Conservation (phyloP, 2,888 invertebrate genomes). For the Allophyes oxyacanthae region DNA sequence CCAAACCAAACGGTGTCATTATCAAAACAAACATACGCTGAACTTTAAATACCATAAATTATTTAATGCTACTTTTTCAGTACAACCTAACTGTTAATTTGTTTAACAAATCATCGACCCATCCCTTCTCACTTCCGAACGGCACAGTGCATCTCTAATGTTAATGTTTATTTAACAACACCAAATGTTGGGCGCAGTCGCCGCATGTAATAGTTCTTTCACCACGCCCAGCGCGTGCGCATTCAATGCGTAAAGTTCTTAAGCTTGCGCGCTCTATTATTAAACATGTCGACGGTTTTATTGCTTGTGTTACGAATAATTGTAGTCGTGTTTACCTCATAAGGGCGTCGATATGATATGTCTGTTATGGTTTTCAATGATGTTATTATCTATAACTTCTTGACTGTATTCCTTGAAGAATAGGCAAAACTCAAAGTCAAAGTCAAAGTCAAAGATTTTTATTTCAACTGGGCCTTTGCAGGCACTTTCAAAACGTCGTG, state of each 20-base stretch:
- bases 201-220: slow-evolving; percentile 44
- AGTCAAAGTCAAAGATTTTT: too few relatives aligned
- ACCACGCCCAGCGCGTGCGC: slow-evolving; percentile 12
- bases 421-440: too few relatives aligned
- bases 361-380: slow-evolving; percentile 10
- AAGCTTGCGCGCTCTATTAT: slow-evolving; percentile 31
- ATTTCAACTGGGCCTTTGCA: too few relatives aligned
- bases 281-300: slow-evolving; percentile 42
- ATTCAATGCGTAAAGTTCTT: slow-evolving; percentile 28
- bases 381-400: slow-evolving; percentile 9
- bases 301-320: slow-evolving; percentile 22
- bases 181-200: slow-evolving; percentile 31
- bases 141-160: slow-evolving; percentile 21
- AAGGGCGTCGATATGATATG: slow-evolving; percentile 24
- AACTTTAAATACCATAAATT: too few relatives aligned
- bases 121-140: slow-evolving; percentile 20
- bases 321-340: slow-evolving; percentile 24
- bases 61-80: too few relatives aligned
- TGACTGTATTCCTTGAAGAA: background rate
- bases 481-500: too few relatives aligned
- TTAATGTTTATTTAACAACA: slow-evolving; percentile 37
- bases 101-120: slow-evolving; percentile 14
- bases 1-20: too few relatives aligned
- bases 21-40: too few relatives aligned
- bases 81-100: background rate